These are phyloP conservation scores for Malthinus seriepunctatus DNA, from an alignment of 2,888 invertebrate species.

Conservation along the genomic window DNA sequence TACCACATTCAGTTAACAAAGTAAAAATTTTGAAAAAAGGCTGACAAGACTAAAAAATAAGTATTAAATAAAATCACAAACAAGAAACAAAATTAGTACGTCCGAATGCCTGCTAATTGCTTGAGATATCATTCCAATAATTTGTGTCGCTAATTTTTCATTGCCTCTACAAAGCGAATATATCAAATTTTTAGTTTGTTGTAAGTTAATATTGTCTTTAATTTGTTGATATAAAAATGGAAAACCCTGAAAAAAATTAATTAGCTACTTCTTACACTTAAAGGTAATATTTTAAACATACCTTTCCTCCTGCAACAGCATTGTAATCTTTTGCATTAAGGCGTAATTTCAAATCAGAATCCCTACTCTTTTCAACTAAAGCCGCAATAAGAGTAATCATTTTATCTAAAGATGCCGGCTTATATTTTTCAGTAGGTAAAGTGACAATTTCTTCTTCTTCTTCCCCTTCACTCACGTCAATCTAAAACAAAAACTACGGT, in stretches of 20 bases:
- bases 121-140: constrained; percentile 88
- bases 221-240: constrained; percentile 95
- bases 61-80: constrained; percentile 6
- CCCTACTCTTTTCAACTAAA: constrained; percentile 86
- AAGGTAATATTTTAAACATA: constrained; percentile 43
- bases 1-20: constrained; percentile 74
- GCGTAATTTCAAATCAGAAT: constrained; percentile 72
- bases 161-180: constrained; percentile 92
- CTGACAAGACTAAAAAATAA: constrained; percentile 68
- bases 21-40: constrained; percentile 93
- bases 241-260: constrained; percentile 68
- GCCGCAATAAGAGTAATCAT: constrained; percentile 92
- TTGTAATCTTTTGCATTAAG: constrained; percentile 78
- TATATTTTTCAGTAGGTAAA: constrained; percentile 73
- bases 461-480: constrained; percentile 73
- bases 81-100: constrained; percentile 54
- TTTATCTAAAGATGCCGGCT: constrained; percentile 91
- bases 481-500: constrained; percentile 39
- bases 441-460: constrained; percentile 70
- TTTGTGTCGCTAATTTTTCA: constrained; percentile 84
- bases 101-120: constrained; percentile 90
- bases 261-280: constrained; percentile 2
- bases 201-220: constrained; percentile 88
- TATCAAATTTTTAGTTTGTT: constrained; percentile 89
- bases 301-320: constrained; percentile 85